These are phyloP conservation scores for Ardeotis arabs DNA, from an alignment of 2,113 vertebrate genomes.

Conservation along the genomic window DNA sequence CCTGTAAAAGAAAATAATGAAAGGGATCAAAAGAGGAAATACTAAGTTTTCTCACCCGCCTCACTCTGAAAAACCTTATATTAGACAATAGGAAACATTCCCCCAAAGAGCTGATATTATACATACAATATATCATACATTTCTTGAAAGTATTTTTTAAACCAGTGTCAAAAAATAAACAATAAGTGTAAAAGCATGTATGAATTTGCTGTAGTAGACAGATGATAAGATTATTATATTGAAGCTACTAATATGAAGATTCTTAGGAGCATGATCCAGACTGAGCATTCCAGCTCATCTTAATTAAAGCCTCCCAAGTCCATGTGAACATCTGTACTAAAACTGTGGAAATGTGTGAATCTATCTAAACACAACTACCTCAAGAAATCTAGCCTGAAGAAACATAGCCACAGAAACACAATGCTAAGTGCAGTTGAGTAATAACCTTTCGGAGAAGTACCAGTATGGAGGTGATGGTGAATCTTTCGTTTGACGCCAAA, in stretches of 20 bases:
- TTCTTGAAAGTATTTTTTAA: slow-evolving; percentile 29
- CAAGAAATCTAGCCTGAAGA: not conserved
- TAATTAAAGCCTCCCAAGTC: not conserved
- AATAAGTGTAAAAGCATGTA: not conserved
- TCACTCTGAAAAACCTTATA: not conserved
- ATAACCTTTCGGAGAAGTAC: not conserved
- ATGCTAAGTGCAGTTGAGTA: not conserved
- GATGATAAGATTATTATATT: not conserved
- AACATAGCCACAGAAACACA: not conserved
- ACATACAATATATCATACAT: not conserved
- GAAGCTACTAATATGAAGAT: not conserved
- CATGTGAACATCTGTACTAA: not conserved
- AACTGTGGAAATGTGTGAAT: not conserved
- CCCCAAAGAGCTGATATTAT: not conserved
- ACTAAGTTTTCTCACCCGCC: slow-evolving; percentile 29
- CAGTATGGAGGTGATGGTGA: not conserved
- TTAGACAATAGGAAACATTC: not conserved
- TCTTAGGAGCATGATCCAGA: not conserved
- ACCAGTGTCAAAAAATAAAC: not conserved
- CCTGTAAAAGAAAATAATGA: slow-evolving; percentile 72
- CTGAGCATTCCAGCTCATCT: not conserved
- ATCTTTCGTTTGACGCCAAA: not conserved
- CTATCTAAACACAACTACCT: not conserved
- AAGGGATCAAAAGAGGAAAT: slow-evolving; percentile 69
- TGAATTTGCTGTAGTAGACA: not conserved